Percentiles rank a stretch among this genome's conserved stretches.
These are phyloP conservation scores for Zhengitettix transpicula DNA, from an alignment of 2,888 invertebrate species.

Conservation along the genomic window DNA sequence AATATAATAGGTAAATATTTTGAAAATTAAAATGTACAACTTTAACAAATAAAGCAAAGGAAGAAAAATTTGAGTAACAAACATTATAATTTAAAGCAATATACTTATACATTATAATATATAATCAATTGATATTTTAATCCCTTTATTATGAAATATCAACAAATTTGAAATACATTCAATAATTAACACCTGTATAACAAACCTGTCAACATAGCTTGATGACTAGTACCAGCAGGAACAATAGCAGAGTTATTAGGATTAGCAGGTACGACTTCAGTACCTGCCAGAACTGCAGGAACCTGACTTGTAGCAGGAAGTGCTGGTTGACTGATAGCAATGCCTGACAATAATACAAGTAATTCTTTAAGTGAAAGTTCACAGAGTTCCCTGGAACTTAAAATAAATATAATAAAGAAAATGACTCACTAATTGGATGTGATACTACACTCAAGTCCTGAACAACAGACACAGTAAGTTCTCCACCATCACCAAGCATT, in stretches of 20 bases:
- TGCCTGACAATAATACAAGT: not conserved
- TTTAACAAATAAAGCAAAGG: too few relatives aligned
- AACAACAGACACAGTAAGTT: not conserved
- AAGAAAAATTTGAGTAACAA: too few relatives aligned
- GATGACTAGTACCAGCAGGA: conserved; percentile 4
- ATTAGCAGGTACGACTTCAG: conserved; percentile 7
- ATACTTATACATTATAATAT: too few relatives aligned
- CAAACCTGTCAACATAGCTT: not conserved
- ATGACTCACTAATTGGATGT: not conserved
- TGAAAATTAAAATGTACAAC: too few relatives aligned
- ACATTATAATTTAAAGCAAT: too few relatives aligned
- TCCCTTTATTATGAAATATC: too few relatives aligned
- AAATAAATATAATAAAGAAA: not conserved
- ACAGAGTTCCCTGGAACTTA: too few relatives aligned
- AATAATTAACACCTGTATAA: too few relatives aligned
- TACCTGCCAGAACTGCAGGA: conserved; percentile 25
- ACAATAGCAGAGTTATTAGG: conserved; percentile 1
- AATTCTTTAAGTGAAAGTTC: not conserved
- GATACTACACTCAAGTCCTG: not conserved
- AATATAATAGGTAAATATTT: too few relatives aligned
- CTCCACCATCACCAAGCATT: conserved; percentile 8
- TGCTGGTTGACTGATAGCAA: conserved; percentile 14
- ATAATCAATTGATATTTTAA: too few relatives aligned
- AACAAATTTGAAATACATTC: too few relatives aligned
- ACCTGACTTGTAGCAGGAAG: conserved; percentile 23